Evolutionary conservation across 2,888 invertebrate genomes (phyloP).

Genomic region (Hirtodrosophila trivittata): DNA sequence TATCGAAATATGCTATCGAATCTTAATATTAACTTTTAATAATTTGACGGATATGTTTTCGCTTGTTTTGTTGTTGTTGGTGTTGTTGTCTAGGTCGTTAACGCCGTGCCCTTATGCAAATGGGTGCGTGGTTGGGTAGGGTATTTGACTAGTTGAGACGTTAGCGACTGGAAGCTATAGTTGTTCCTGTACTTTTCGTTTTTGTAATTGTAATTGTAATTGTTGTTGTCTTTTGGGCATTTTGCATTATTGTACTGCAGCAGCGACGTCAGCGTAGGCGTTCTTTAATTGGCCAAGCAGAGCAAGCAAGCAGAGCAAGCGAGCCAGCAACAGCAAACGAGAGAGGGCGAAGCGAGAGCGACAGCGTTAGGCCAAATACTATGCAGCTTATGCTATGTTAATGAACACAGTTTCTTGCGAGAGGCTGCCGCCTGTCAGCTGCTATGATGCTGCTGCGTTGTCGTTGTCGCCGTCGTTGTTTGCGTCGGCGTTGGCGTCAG

Average conservation of each 20-base stretch:
- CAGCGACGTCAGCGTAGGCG: constrained; percentile 43
- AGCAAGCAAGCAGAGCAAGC: not conserved
- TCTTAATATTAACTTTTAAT: constrained; percentile 13
- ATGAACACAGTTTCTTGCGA: not conserved
- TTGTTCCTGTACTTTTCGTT: constrained; percentile 33
- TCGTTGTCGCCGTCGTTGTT: not conserved
- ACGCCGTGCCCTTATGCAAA: constrained; percentile 19
- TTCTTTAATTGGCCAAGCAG: constrained; percentile 42
- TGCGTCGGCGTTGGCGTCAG: constrained; percentile 12
- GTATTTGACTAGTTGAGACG: constrained; percentile 63
- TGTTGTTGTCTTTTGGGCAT: constrained; percentile 20
- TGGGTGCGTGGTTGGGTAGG: not conserved
- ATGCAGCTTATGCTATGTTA: not conserved
- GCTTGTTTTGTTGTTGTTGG: constrained; percentile 23
- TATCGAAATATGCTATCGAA: constrained; percentile 28
- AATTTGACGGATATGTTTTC: constrained; percentile 67
- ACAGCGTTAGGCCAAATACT: not conserved
- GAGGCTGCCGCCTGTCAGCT: constrained; percentile 42
- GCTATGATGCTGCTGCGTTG: constrained; percentile 36
- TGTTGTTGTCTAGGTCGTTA: constrained; percentile 20
- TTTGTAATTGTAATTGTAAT: constrained; percentile 21
- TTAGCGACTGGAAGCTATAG: constrained; percentile 61
- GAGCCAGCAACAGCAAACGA: constrained; percentile 3
- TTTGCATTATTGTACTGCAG: constrained; percentile 41
- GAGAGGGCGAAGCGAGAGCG: constrained; percentile 4